Evolutionary conservation across 2,113 vertebrate genomes (phyloP), one percentile per base, ranked within the genome.

Genomic region (Calidris pygmaea): DNA sequence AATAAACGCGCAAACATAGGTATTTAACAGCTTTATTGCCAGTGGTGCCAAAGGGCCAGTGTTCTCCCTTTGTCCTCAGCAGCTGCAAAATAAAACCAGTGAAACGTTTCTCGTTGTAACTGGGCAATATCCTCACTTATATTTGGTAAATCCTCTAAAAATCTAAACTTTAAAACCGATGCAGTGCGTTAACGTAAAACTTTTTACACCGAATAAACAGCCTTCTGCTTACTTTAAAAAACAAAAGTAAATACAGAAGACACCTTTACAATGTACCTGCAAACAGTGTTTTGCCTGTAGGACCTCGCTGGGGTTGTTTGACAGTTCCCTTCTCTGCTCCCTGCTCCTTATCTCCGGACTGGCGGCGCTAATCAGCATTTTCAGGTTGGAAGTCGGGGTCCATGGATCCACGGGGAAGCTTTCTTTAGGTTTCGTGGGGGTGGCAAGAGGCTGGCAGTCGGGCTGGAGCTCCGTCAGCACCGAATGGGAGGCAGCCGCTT

Each of bases 371-470:
- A 99, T 99, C 52, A 99, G 98, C 98, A 99, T 99, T 95, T 99
- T 99, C 9, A 99, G 97, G 97, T 99, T 99, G 37, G 99, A 99
- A 5, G 99, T 99, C 0, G 99, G 99, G 1, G 99, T 99, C 99
- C 99, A 99, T 52, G 99, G 99, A 32, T 99, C 99, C 8, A 97
- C 98, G 12, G 97, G 97, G 32, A 96, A 85, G 7, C 23, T 84
- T 63, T 99, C 98, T 53, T 97, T 97, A 39, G 98, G 98, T 65
- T 99, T 99, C 70, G 99, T 99, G 9, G 99, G 99, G 1, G 99
- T 99, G 20, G 98, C 98, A 66, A 99, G 97, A 53, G 98, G 98
- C 66, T 98, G 98, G 93, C 99, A 98, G 76, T 94, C 96, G 10
- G 89, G 89, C 65, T 95, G 97, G 34, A 95, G 93, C 65, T 98